A percentile compares a stretch with the other conserved stretches of the same genome.
Conservation (phyloP, 1,140 invertebrate species). For the Stratiolaelaps scimitus region DNA sequence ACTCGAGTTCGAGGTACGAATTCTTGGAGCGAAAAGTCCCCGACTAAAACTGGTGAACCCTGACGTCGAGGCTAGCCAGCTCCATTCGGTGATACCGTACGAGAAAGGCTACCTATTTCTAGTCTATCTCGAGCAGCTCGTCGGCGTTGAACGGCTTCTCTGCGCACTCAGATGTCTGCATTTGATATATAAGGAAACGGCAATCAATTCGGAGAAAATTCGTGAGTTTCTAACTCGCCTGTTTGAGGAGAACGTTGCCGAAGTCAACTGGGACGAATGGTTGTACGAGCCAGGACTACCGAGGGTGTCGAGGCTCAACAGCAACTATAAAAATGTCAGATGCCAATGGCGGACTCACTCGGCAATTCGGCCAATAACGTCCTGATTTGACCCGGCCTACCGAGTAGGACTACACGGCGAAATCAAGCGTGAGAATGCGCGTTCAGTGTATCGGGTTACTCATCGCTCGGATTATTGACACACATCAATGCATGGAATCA, state of each 20-base stretch:
- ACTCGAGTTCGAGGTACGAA: slow-evolving; percentile 1
- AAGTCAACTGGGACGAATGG: slow-evolving; percentile 21
- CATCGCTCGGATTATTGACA: too few relatives aligned
- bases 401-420: neutral
- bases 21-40: slow-evolving; percentile 9
- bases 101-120: slow-evolving; percentile 22
- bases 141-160: slow-evolving; percentile 9
- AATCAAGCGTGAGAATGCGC: neutral
- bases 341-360: neutral
- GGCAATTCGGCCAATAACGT: neutral
- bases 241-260: neutral
- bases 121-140: neutral
- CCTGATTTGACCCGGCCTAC: neutral
- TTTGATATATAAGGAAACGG: slow-evolving; percentile 17
- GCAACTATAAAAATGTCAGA: neutral
- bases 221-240: slow-evolving; percentile 12
- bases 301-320: neutral
- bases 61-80: slow-evolving; percentile 22
- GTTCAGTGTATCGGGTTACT: neutral
- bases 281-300: neutral
- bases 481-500: too few relatives aligned
- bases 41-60: slow-evolving; percentile 10
- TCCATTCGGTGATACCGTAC: slow-evolving; percentile 21
- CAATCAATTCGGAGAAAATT: slow-evolving; percentile 21
- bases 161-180: slow-evolving; percentile 11